Evolutionary conservation across 2,113 vertebrate species (phyloP).

Genomic region (Nicator chloris): DNA sequence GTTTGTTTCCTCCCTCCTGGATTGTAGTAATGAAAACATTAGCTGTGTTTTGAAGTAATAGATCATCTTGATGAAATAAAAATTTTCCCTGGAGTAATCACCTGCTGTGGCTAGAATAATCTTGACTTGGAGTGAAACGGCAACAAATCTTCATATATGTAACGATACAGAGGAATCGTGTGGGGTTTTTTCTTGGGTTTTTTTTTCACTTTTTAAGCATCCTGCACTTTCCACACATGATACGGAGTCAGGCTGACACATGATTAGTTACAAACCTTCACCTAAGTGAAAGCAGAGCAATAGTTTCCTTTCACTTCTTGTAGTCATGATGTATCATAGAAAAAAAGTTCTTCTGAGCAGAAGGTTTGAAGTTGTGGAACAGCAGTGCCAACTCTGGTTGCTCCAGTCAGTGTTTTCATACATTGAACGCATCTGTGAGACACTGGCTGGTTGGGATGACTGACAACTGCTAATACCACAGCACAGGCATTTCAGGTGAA

Average conservation of each 20-base stretch:
- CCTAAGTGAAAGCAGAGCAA: neutral
- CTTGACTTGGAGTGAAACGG: neutral
- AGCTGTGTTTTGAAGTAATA: neutral
- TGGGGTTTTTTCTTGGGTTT: neutral
- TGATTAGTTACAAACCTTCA: neutral
- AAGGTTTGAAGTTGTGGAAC: neutral
- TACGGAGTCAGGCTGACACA: neutral
- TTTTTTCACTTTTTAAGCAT: neutral
- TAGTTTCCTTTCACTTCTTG: neutral
- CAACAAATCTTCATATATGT: neutral
- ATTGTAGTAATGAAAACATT: neutral
- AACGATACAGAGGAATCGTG: rapidly evolving
- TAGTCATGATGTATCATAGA: neutral
- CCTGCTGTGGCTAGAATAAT: neutral
- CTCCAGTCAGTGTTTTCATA: neutral
- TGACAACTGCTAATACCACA: neutral
- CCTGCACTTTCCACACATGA: neutral
- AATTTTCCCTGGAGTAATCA: neutral
- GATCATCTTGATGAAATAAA: neutral
- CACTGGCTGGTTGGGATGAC: neutral
- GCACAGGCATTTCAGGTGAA: neutral
- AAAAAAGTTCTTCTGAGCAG: neutral
- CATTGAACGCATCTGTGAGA: neutral
- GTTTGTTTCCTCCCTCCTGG: neutral
- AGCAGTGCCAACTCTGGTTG: neutral